Evolutionary conservation across 2,113 vertebrate genomes (phyloP).

Genomic region (Ptilonorhynchus violaceus): DNA sequence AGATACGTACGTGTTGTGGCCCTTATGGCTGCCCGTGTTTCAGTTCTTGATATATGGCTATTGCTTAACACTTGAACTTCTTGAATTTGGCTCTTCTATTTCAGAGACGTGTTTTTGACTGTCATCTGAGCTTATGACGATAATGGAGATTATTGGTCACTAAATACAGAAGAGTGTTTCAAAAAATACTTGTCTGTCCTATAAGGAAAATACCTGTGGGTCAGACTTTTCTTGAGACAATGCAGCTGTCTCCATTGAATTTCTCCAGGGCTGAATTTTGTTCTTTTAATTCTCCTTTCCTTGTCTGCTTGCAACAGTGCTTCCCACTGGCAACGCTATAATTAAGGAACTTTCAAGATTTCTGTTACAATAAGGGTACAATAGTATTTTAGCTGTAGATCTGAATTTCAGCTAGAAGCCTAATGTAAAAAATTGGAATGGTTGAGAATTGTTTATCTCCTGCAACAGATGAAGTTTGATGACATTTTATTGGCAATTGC

Average conservation of each 20-base stretch:
- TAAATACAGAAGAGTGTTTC: background rate
- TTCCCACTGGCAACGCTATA: background rate
- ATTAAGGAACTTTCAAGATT: background rate
- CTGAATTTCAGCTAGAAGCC: background rate
- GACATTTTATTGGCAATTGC: background rate
- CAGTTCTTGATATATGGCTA: background rate
- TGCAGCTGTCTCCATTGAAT: background rate
- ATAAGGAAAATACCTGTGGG: background rate
- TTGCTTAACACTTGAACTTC: background rate
- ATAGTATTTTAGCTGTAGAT: background rate
- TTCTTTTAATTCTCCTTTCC: background rate
- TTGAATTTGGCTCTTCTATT: background rate
- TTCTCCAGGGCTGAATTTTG: background rate
- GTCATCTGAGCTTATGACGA: background rate
- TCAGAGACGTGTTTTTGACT: background rate
- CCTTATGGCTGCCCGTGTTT: background rate
- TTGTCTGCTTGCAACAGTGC: background rate
- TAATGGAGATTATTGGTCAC: background rate
- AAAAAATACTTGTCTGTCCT: background rate
- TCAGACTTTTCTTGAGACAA: background rate
- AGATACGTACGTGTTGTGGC: background rate
- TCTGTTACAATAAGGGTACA: background rate
- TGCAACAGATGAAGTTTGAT: background rate
- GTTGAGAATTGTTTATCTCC: background rate
- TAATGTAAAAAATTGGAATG: background rate